phyloP scores from a whole-genome alignment of 2,797 vertebrate species.

The Yasuhikotakia modesta region DNA sequence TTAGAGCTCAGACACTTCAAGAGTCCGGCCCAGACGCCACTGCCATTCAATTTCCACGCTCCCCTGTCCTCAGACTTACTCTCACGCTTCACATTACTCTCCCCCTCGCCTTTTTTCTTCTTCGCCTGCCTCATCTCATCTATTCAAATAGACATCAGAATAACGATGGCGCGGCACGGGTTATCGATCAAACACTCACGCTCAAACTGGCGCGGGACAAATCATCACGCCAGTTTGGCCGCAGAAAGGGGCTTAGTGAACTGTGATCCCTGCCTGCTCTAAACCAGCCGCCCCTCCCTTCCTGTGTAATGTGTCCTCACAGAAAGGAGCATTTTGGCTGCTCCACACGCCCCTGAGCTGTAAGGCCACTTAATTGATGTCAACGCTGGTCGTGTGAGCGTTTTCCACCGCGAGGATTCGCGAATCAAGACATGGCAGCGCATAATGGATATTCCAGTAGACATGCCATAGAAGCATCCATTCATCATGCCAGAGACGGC shows the following conservation, averaged over 20 bases:
- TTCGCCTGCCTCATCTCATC: conserved; percentile 42
- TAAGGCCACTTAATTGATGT: conserved; percentile 36
- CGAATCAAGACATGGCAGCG: conserved; percentile 2
- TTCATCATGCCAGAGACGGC: conserved; percentile 39
- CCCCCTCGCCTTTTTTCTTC: conserved; percentile 7
- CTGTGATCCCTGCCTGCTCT: conserved; percentile 44
- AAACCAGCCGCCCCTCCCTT: conserved; percentile 19
- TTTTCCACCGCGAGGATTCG: neutral
- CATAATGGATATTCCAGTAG: conserved; percentile 34
- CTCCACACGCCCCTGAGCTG: conserved; percentile 34
- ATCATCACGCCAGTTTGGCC: conserved; percentile 51
- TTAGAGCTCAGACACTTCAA: conserved; percentile 43
- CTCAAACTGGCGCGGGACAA: conserved; percentile 39
- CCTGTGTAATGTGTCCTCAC: conserved; percentile 38
- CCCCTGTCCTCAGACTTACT: conserved; percentile 27
- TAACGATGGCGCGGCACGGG: conserved; percentile 43
- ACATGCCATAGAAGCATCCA: conserved; percentile 19
- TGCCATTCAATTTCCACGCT: conserved; percentile 48
- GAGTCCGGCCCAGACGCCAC: conserved; percentile 30
- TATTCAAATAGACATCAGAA: conserved; percentile 54
- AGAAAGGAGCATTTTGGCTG: conserved; percentile 31
- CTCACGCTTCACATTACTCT: conserved; percentile 22
- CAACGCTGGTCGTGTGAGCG: conserved; percentile 34
- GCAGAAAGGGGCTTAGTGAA: conserved; percentile 33
- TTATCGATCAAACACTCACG: conserved; percentile 43